These are phyloP conservation scores for Somateria mollissima DNA, from an alignment of 2,797 vertebrate species.

Conservation along the genomic window DNA sequence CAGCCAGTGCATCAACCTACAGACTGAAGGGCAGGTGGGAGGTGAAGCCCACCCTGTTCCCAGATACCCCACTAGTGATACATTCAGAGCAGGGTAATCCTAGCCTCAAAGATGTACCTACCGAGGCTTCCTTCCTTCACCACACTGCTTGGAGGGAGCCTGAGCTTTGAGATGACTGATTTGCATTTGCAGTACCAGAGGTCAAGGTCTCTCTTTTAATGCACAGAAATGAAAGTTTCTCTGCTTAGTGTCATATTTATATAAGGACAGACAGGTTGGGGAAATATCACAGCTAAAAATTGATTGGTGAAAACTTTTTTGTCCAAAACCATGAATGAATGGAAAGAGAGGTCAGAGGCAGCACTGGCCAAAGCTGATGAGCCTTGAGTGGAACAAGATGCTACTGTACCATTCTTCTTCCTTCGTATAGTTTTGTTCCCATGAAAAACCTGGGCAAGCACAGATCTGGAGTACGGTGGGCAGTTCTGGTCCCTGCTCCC, in stretches of 20 bases:
- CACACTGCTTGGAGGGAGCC: not conserved
- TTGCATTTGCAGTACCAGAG: not conserved
- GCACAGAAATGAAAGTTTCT: not conserved
- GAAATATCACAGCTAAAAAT: conserved; percentile 41
- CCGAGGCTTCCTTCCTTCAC: not conserved
- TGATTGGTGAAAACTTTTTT: conserved; percentile 15
- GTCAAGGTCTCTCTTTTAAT: not conserved
- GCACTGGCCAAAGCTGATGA: accelerated
- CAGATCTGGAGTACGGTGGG: not conserved
- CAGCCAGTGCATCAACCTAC: not conserved
- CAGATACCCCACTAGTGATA: not conserved
- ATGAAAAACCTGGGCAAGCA: not conserved
- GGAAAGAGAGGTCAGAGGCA: not conserved
- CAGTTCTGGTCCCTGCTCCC: not conserved
- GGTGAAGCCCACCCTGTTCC: not conserved
- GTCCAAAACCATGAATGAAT: not conserved
- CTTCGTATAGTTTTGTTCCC: not conserved
- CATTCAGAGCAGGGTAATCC: not conserved
- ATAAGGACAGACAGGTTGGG: conserved; percentile 26
- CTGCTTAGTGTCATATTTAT: conserved; percentile 12
- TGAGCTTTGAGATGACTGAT: not conserved
- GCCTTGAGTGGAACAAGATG: not conserved
- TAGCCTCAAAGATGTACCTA: not conserved
- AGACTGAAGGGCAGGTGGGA: not conserved
- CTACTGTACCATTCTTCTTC: not conserved